Evolutionary conservation across 1,140 invertebrate species (phyloP).

Genomic region (Capitella teleta): DNA sequence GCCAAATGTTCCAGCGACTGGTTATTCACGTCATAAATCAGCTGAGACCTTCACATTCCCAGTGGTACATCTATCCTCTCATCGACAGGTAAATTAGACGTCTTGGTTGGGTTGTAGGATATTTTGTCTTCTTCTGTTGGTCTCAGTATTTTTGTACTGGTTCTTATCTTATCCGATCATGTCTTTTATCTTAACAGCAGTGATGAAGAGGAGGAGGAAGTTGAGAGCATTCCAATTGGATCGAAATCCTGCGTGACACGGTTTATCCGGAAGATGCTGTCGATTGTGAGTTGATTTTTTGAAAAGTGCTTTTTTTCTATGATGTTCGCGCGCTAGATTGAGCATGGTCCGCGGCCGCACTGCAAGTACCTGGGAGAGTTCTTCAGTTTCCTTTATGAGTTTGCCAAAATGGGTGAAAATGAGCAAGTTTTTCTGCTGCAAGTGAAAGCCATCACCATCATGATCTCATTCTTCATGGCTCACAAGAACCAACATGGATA

Average conservation of each 20-base stretch:
- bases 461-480: slow-evolving; percentile 77
- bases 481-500: slow-evolving; percentile 34
- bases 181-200: slow-evolving; percentile 5
- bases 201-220: slow-evolving; percentile 24
- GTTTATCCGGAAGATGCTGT: slow-evolving; percentile 79
- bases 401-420: slow-evolving; percentile 87
- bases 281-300: slow-evolving; percentile 57
- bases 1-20: slow-evolving; percentile 61
- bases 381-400: slow-evolving; percentile 81
- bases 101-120: not conserved
- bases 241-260: slow-evolving; percentile 78
- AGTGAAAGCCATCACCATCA: slow-evolving; percentile 73
- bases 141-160: too few species aligned
- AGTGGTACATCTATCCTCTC: slow-evolving; percentile 59
- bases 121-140: not conserved
- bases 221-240: slow-evolving; percentile 55
- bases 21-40: slow-evolving; percentile 88
- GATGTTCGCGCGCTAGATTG: slow-evolving; percentile 52
- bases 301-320: not conserved
- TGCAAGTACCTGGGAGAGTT: slow-evolving; percentile 73
- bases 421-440: slow-evolving; percentile 76
- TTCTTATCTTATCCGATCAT: not conserved
- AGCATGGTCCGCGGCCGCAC: slow-evolving; percentile 61
- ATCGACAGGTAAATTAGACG: not conserved
- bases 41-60: slow-evolving; percentile 59